Conservation (phyloP, 1,140 invertebrate genomes). For the Drosophila ficusphila region DNA sequence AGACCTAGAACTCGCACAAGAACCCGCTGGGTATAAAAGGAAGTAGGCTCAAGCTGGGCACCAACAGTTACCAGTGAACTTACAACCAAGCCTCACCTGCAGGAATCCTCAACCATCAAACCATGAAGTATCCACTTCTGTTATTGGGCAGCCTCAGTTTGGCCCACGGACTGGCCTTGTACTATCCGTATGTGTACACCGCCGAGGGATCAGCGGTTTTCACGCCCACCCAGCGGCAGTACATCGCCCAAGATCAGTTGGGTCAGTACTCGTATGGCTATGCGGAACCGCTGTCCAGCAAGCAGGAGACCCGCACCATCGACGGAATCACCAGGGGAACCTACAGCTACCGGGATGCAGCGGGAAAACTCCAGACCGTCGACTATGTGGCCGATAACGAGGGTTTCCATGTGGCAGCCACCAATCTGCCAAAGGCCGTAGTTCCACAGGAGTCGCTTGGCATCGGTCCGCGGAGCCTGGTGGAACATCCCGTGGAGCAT, state of each 20-base stretch:
- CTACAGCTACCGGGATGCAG: constrained; percentile 88
- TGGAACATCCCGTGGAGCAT: constrained; percentile 14
- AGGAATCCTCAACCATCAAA: not conserved
- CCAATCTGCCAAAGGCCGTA: constrained; percentile 86
- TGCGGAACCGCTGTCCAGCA: constrained; percentile 87
- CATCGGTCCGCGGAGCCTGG: constrained; percentile 1
- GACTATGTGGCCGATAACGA: constrained; percentile 86
- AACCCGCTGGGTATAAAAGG: constrained; percentile 42
- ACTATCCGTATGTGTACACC: constrained; percentile 65
- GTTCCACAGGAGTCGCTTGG: constrained; percentile 7
- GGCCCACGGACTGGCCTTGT: constrained; percentile 59
- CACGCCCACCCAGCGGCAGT: constrained; percentile 84
- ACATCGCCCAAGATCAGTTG: constrained; percentile 87
- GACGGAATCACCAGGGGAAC: constrained; percentile 88
- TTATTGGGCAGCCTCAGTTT: constrained; percentile 34
- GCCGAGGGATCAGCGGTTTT: constrained; percentile 59
- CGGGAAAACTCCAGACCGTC: constrained; percentile 87
- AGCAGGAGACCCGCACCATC: constrained; percentile 87
- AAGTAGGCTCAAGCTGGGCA: not conserved
- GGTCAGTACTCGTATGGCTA: constrained; percentile 90
- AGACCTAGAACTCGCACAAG: constrained; percentile 32
- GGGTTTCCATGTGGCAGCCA: constrained; percentile 88
- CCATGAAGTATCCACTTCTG: constrained; percentile 61
- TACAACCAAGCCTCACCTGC: not conserved
- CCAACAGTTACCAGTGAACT: constrained; percentile 29